Evolutionary conservation across 2,888 invertebrate genomes (phyloP).

Genomic region (Phyllotreta striolata): DNA sequence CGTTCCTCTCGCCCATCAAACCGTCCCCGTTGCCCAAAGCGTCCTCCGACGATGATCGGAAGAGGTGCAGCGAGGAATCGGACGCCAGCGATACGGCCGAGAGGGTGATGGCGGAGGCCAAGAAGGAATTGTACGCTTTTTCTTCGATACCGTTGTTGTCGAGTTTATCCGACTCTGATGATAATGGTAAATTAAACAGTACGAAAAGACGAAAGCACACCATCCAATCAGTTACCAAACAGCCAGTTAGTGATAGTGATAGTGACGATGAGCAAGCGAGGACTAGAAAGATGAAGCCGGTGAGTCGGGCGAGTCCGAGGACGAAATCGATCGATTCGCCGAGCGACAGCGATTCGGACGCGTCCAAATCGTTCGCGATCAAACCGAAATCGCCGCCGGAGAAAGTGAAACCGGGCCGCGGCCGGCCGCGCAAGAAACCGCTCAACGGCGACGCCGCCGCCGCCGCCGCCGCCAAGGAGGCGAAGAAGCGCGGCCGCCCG

Average conservation of each 20-base stretch:
- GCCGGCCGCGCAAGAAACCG: slow-evolving; percentile 43
- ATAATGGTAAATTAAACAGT: slow-evolving; percentile 46
- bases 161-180: slow-evolving; percentile 65
- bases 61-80: slow-evolving; percentile 54
- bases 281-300: slow-evolving; percentile 52
- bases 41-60: slow-evolving; percentile 30
- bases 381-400: slow-evolving; percentile 58
- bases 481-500: slow-evolving; percentile 34
- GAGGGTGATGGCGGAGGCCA: slow-evolving; percentile 65
- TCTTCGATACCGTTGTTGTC: slow-evolving; percentile 63
- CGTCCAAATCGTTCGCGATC: slow-evolving; percentile 46
- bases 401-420: slow-evolving; percentile 43
- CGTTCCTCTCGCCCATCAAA: slow-evolving; percentile 37
- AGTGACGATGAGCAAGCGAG: slow-evolving; percentile 51
- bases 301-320: slow-evolving; percentile 56
- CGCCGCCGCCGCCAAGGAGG: slow-evolving; percentile 31
- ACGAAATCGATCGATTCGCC: slow-evolving; percentile 55
- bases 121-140: slow-evolving; percentile 45
- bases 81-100: slow-evolving; percentile 63
- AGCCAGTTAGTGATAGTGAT: slow-evolving; percentile 54
- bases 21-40: slow-evolving; percentile 33
- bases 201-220: slow-evolving; percentile 40
- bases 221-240: slow-evolving; percentile 47
- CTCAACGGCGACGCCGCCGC: slow-evolving; percentile 39
- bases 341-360: slow-evolving; percentile 55